Conservation (phyloP, 2,797 vertebrate species). For the Petrocephalus sullivani region DNA sequence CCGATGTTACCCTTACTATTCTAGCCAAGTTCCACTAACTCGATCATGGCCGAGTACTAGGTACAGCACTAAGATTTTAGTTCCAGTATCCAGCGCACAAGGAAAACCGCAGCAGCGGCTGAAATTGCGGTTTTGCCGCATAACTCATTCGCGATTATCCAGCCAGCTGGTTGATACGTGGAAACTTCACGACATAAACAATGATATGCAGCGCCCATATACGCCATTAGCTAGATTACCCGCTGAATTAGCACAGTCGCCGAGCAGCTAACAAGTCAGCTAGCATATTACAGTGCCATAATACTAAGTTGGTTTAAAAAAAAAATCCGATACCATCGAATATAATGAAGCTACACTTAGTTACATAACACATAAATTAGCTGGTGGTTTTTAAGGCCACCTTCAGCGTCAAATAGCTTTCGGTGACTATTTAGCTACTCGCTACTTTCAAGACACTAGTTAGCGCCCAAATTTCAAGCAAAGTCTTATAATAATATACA, state of each 20-base stretch:
- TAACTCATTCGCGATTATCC: not conserved
- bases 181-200: not conserved
- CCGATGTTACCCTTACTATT: not conserved
- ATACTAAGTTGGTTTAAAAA: not conserved
- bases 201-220: not conserved
- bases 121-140: not conserved
- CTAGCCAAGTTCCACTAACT: not conserved
- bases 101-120: not conserved
- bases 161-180: not conserved
- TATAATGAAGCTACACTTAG: not conserved
- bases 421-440: not conserved
- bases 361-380: not conserved
- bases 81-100: not conserved
- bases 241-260: not conserved
- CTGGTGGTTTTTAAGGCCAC: not conserved
- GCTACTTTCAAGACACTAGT: not conserved
- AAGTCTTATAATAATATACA: not conserved
- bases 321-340: not conserved
- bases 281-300: not conserved
- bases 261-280: not conserved
- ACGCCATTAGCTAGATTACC: not conserved
- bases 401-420: not conserved
- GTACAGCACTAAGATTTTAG: not conserved
- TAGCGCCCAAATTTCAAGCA: not conserved
- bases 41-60: not conserved